Evolutionary conservation across 2,113 vertebrate genomes (phyloP).

Genomic region (Sturnus vulgaris): DNA sequence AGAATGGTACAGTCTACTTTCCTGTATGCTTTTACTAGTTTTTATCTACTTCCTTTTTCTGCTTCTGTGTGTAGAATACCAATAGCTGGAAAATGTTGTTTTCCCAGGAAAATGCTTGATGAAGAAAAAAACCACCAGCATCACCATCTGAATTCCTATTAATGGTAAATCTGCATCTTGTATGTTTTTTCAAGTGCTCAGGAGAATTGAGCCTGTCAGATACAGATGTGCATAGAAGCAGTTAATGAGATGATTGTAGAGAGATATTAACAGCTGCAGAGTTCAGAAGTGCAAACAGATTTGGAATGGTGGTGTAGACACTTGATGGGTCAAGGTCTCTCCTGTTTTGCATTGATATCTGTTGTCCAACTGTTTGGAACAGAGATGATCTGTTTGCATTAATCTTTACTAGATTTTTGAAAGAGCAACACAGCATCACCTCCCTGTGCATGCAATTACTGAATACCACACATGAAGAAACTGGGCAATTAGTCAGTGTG

Average conservation of each 20-base stretch:
- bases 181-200: background rate
- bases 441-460: background rate
- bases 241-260: background rate
- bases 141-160: background rate
- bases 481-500: background rate
- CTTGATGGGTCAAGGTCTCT: background rate
- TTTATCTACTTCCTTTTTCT: background rate
- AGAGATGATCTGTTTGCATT: background rate
- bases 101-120: background rate
- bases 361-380: background rate
- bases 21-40: background rate
- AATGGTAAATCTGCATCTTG: background rate
- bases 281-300: constrained; percentile 24
- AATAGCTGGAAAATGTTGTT: background rate
- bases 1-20: background rate
- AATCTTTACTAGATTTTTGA: background rate
- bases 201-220: background rate
- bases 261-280: background rate
- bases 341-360: background rate
- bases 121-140: background rate
- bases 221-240: background rate
- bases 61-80: background rate
- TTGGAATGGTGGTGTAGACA: background rate
- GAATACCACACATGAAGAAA: background rate
- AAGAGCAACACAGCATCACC: background rate